These are phyloP conservation scores for Amiota communis DNA, from an alignment of 2,888 invertebrate species.

Conservation along the genomic window DNA sequence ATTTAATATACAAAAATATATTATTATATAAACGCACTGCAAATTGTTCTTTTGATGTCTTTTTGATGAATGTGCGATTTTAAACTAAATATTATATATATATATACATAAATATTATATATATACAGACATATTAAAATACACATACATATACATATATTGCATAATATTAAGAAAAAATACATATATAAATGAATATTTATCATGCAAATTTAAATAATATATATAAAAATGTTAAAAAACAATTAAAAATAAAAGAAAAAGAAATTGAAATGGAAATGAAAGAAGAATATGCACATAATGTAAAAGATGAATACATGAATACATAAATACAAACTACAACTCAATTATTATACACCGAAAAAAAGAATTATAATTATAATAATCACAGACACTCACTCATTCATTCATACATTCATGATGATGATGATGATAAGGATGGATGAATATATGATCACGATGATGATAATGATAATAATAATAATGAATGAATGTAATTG, in stretches of 20 bases:
- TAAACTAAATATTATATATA: slow-evolving; percentile 13
- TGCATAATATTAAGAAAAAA: neutral
- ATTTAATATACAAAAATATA: neutral
- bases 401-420: neutral
- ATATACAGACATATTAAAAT: neutral
- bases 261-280: neutral
- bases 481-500: neutral
- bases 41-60: slow-evolving; percentile 26
- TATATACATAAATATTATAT: slow-evolving; percentile 37
- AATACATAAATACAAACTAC: no score
- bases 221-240: neutral
- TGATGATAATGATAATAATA: neutral
- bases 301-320: no score
- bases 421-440: neutral
- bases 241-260: neutral
- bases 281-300: no score
- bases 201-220: slow-evolving; percentile 4
- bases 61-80: slow-evolving; percentile 16
- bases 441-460: no score
- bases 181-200: neutral
- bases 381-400: neutral
- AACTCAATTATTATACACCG: no score
- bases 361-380: neutral
- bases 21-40: neutral
- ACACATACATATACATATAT: slow-evolving; percentile 29